A percentile compares a stretch with the other conserved stretches of the same genome.
Evolutionary conservation across 1,140 invertebrate genomes (phyloP).

Genomic region (Proales similis): DNA sequence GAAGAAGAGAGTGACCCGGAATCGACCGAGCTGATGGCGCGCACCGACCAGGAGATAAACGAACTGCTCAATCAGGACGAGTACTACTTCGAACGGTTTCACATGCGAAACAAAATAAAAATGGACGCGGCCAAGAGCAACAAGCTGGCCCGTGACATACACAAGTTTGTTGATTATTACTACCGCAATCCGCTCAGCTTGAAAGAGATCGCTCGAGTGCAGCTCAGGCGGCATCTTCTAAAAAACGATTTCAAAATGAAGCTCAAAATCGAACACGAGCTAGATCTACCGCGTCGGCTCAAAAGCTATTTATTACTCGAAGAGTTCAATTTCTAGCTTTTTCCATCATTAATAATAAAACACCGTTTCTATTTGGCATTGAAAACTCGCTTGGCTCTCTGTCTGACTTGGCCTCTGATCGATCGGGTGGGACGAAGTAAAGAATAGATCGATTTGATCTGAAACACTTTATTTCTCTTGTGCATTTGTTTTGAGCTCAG

Average conservation of each 20-base stretch:
- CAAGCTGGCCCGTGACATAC: slow-evolving; percentile 23
- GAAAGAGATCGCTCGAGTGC: slow-evolving; percentile 18
- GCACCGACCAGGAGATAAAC: slow-evolving; percentile 33
- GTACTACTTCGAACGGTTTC: slow-evolving; percentile 36
- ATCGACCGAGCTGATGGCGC: background rate
- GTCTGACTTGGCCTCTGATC: too few species aligned
- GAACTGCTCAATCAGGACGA: slow-evolving; percentile 24
- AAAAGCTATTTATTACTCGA: slow-evolving; percentile 31
- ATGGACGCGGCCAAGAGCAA: slow-evolving; percentile 1
- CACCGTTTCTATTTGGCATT: too few species aligned
- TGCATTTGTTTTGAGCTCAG: too few species aligned
- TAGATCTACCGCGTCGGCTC: slow-evolving; percentile 11
- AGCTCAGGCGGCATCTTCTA: background rate
- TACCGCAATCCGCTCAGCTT: slow-evolving; percentile 17
- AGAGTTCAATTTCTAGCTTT: slow-evolving; percentile 30
- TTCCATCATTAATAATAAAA: too few species aligned
- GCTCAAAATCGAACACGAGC: slow-evolving; percentile 5
- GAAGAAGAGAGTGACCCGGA: slow-evolving; percentile 5
- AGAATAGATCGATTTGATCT: too few species aligned
- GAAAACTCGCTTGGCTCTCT: too few species aligned
- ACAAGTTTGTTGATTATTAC: slow-evolving; percentile 6
- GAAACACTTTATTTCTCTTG: too few species aligned
- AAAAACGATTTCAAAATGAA: slow-evolving; percentile 11
- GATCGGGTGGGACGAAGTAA: too few species aligned
- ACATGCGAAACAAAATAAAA: background rate